These are phyloP conservation scores for Dromius quadrimaculatus DNA, from an alignment of 2,888 invertebrate genomes.

Conservation along the genomic window DNA sequence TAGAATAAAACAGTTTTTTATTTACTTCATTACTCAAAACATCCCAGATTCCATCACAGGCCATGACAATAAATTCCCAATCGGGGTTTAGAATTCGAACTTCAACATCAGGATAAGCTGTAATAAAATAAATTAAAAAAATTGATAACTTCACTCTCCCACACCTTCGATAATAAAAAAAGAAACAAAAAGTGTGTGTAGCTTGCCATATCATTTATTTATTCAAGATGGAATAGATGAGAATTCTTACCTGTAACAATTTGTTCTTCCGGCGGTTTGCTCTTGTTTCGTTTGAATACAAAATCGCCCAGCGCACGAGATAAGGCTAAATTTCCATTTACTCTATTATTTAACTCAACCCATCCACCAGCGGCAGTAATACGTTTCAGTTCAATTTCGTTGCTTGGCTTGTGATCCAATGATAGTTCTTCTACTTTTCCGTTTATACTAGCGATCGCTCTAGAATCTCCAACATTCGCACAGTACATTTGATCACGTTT, in stretches of 20 bases:
- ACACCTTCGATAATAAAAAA: no score
- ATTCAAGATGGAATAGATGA: neutral
- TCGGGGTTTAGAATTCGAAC: conserved; percentile 84
- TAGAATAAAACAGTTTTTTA: conserved; percentile 15
- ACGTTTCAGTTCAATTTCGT: conserved; percentile 86
- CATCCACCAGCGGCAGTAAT: conserved; percentile 96
- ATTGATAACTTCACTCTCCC: no score
- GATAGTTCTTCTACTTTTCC: conserved; percentile 85
- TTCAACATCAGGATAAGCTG: conserved; percentile 94
- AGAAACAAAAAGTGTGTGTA: no score
- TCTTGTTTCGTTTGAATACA: conserved; percentile 92
- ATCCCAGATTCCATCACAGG: conserved; percentile 99
- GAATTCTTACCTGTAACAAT: conserved; percentile 89
- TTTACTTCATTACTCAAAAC: conserved; percentile 89
- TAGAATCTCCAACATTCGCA: conserved; percentile 97
- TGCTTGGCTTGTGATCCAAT: conserved; percentile 95
- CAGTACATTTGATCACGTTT: conserved; percentile 91
- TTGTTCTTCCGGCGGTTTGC: conserved; percentile 90
- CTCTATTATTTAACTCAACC: conserved; percentile 95
- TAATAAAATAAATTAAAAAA: conserved; percentile 57
- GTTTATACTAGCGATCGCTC: conserved; percentile 90
- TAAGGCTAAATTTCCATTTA: conserved; percentile 97
- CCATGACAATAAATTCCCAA: conserved; percentile 96
- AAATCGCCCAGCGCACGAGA: conserved; percentile 98
- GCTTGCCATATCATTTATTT: no score